Evolutionary conservation across 2,113 vertebrate species (phyloP).

Genomic region (Paraplagusia blochii): DNA sequence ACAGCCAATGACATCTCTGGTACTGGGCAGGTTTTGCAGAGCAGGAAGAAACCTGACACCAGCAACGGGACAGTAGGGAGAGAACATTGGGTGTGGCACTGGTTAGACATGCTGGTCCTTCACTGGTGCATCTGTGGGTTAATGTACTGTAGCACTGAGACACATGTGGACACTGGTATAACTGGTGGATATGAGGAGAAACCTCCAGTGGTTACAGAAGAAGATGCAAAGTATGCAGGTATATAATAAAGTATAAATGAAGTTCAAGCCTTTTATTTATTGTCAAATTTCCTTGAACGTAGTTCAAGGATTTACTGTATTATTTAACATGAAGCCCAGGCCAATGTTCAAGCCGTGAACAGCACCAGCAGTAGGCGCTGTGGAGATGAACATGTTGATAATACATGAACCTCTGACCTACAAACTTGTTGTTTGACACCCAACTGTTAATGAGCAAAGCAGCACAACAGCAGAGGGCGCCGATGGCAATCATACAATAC

Average conservation of each 20-base stretch:
- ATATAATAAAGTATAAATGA: too few species aligned
- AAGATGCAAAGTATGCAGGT: too few species aligned
- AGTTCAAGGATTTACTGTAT: too few species aligned
- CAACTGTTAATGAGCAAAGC: conserved; percentile 7
- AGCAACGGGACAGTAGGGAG: conserved; percentile 50
- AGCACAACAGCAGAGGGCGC: conserved; percentile 4
- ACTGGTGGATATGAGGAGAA: conserved; percentile 24
- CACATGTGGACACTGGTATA: conserved; percentile 22
- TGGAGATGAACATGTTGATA: conserved; percentile 4
- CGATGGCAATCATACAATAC: conserved; percentile 10
- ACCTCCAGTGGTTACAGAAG: too few species aligned
- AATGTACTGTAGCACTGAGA: conserved; percentile 2
- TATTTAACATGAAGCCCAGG: too few species aligned
- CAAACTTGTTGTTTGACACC: conserved; percentile 17
- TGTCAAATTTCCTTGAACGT: too few species aligned
- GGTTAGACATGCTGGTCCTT: conserved; percentile 62
- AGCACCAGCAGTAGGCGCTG: neutral
- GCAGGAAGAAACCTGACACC: conserved; percentile 65
- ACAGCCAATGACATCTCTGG: conserved; percentile 63
- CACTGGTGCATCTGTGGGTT: conserved; percentile 21
- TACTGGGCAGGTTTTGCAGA: conserved; percentile 62
- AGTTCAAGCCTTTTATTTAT: too few species aligned
- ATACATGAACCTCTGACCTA: conserved; percentile 24
- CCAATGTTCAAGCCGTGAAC: too few species aligned
- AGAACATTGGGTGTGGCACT: conserved; percentile 62